These are phyloP conservation scores for Lichenostomus cassidix DNA, from an alignment of 2,113 vertebrate species.

Conservation along the genomic window DNA sequence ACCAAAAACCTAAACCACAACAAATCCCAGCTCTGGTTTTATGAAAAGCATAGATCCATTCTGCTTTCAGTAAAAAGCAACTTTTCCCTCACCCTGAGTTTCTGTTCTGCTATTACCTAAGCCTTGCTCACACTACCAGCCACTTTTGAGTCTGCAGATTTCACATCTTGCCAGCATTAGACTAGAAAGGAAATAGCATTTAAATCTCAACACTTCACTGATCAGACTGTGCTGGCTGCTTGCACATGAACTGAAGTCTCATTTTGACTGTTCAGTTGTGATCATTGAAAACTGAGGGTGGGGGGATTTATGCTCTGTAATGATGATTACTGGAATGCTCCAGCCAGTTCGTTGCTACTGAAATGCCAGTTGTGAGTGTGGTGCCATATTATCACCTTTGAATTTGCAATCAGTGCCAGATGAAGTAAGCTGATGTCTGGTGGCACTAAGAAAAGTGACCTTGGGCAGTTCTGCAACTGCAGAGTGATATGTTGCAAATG, in stretches of 20 bases:
- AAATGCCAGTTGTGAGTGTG: neutral
- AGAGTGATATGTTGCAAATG: conserved; percentile 10
- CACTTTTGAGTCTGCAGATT: neutral
- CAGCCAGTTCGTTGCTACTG: neutral
- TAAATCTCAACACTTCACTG: neutral
- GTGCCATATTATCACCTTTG: conserved; percentile 38
- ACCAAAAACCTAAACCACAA: neutral
- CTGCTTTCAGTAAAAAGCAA: neutral
- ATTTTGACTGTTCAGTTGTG: neutral
- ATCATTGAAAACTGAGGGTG: neutral
- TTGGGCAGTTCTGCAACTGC: conserved; percentile 38
- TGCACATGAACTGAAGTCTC: neutral
- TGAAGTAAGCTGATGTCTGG: conserved; percentile 35
- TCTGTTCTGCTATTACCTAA: neutral
- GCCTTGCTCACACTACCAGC: neutral
- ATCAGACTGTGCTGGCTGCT: neutral
- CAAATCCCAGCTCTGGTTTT: neutral
- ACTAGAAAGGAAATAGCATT: neutral
- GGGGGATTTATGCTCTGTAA: neutral
- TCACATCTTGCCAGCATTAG: neutral
- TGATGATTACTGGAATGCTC: neutral
- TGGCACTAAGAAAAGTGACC: conserved; percentile 40
- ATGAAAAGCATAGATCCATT: neutral
- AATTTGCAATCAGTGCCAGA: conserved; percentile 45
- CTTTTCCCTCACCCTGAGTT: neutral